Evolutionary conservation across 92 coral and sea anemone species (phyloP).

Genomic region (Plumapathes pennacea): DNA sequence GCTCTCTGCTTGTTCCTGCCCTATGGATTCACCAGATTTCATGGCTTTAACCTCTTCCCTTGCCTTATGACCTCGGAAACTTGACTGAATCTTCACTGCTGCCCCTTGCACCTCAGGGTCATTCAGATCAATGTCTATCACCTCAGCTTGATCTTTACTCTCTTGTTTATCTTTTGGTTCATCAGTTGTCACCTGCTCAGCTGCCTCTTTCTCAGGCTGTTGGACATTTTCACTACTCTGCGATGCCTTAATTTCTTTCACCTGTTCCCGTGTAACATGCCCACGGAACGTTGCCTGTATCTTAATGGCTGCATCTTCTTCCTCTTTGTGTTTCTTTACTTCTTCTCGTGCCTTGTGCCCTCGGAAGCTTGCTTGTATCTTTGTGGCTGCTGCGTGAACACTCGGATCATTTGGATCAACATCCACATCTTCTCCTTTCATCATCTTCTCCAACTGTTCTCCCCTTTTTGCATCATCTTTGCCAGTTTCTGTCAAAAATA

Average conservation of each 20-base stretch:
- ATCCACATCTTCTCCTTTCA: conserved; percentile 83
- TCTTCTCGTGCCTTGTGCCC: conserved; percentile 86
- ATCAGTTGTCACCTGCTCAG: conserved; percentile 2
- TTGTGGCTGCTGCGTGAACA: conserved; percentile 77
- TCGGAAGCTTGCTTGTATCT: conserved; percentile 94
- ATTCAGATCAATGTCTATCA: conserved; percentile 60
- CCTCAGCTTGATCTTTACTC: conserved; percentile 13
- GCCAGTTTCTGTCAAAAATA: conserved; percentile 65
- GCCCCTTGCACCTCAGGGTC: conserved; percentile 87
- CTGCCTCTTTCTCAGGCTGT: conserved; percentile 2
- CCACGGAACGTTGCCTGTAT: conserved; percentile 73
- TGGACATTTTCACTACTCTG: conserved; percentile 41
- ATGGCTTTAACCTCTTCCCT: conserved; percentile 62
- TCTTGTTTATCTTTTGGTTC: conserved; percentile 3
- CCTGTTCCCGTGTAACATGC: conserved; percentile 60
- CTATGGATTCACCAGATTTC: conserved; percentile 56
- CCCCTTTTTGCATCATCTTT: conserved; percentile 93
- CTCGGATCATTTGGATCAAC: conserved; percentile 74
- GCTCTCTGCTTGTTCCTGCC: too few relatives aligned
- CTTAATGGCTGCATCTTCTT: conserved; percentile 65
- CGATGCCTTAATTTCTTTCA: conserved; percentile 47
- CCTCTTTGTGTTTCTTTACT: conserved; percentile 67
- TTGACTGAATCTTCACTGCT: conserved; percentile 85
- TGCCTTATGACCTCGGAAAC: conserved; percentile 87
- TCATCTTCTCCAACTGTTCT: conserved; percentile 71